Percentiles rank a stretch among this genome's conserved stretches.
Conservation (phyloP, 2,888 invertebrate genomes). For the Melinaea menophilus region DNA sequence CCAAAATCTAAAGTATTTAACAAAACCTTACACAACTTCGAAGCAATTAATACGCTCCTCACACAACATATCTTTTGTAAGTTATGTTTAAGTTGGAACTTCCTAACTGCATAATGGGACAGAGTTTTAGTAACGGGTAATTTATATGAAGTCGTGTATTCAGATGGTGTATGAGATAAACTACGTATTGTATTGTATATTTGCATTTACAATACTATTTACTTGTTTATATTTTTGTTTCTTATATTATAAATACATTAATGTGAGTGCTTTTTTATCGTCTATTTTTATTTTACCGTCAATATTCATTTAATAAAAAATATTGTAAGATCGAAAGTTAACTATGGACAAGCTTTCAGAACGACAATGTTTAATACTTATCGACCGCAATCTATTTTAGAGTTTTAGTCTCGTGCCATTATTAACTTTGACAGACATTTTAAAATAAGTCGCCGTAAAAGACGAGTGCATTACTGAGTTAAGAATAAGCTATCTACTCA, state of each 20-base stretch:
- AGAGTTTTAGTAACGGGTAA: not conserved
- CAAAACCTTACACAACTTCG: no score
- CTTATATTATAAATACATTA: no score
- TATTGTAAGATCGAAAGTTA: no score
- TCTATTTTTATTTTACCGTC: no score
- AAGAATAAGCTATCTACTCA: no score
- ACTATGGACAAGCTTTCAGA: not conserved
- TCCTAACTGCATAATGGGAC: conserved; percentile 2
- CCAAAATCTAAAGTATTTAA: no score
- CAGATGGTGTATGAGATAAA: not conserved
- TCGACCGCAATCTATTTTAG: not conserved
- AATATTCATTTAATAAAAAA: no score
- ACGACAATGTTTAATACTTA: not conserved
- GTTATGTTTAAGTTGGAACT: conserved; percentile 1
- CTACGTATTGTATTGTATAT: not conserved
- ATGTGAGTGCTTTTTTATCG: no score
- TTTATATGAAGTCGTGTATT: conserved; percentile 1
- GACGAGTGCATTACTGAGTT: no score
- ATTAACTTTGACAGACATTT: no score
- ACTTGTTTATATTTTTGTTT: no score
- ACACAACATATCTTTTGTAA: conserved; percentile 1
- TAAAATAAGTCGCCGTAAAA: no score
- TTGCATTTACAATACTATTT: not conserved
- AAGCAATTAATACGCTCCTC: not conserved
- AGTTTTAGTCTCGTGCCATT: not conserved